Base-by-base conservation (phyloP, 2,888 invertebrate species). In the Gari tellinella region DNA sequence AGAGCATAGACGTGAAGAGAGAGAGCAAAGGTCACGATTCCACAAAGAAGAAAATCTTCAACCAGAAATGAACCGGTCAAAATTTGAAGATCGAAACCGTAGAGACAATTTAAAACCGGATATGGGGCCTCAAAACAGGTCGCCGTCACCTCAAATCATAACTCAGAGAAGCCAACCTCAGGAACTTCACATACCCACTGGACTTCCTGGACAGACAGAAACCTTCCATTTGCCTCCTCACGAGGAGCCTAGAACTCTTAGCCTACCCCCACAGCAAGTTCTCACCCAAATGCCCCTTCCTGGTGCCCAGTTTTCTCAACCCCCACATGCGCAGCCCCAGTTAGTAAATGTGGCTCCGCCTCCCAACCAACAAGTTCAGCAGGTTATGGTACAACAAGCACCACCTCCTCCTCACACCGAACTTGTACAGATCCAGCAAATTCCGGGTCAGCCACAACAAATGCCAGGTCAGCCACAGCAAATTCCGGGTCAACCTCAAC, bases 311-410 rank as follows among this genome's bases (percentile, higher is more conserved):
- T 40, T 40, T 23, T 69, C 51, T 14, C 58, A 72, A 23, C 19
- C 38, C 5, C 65, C 49, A 12, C 48, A 60, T 23, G 40, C 38
- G 4, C 65, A 49, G 14, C 48, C 65, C 15, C 67, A 68, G 43
- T 45, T 58, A 12, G 60, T 61, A 57, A 48, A 68, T 49, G 61
- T 79, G 21, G 55, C 57, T 5, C 23, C 69, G 49, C 25, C 52
- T 21, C 61, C 31, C 12, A 56, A 56, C 41, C 41, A 40, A 8
- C 56, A 40, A n/a, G 56, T 56, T 14, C 56, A 56, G 23, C 56
- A 56, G 31, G 14, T 56, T 14, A 43, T 56, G 17, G 31, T 56
- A n/a, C 56, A 56, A 43, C 56, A 56, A 46, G 49, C 43, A 37
- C 55, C 55, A 1, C 57, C 62, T n/a, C 56, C 55, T 5, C 70